Conservation (phyloP, 2,888 invertebrate species). For the Tachystola acroxantha region DNA sequence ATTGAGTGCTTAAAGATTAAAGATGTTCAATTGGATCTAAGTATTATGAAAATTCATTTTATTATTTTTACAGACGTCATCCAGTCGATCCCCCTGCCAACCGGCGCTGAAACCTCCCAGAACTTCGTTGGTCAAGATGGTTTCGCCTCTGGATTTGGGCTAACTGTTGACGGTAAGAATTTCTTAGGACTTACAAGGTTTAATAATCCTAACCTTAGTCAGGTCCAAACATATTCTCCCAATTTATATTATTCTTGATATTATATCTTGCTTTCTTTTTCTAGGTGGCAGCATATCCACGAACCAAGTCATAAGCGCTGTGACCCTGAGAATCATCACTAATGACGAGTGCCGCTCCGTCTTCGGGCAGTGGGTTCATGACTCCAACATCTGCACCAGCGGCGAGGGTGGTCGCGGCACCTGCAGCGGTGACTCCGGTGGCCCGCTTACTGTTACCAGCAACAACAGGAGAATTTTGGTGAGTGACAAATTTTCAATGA, state of each 20-base stretch:
- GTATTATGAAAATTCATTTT: too few relatives aligned
- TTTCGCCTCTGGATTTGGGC: conserved; percentile 47
- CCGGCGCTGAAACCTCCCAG: conserved; percentile 26
- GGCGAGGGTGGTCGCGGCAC: conserved; percentile 36
- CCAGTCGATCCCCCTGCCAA: conserved; percentile 26
- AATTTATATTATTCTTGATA: too few relatives aligned
- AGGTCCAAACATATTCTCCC: too few relatives aligned
- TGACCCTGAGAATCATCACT: conserved; percentile 34
- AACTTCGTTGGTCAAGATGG: conserved; percentile 29
- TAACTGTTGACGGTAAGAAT: conserved; percentile 11
- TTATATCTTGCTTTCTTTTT: too few relatives aligned
- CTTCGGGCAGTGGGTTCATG: conserved; percentile 27
- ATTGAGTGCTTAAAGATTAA: too few relatives aligned
- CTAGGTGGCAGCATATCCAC: conserved; percentile 29
- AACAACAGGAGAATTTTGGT: conserved; percentile 30
- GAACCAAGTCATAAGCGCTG: conserved; percentile 36
- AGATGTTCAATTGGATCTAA: too few relatives aligned
- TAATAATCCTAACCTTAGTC: too few relatives aligned
- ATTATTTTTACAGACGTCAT: conserved; percentile 25
- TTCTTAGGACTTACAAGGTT: too few relatives aligned
- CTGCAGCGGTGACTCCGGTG: conserved; percentile 43
- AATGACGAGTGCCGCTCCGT: conserved; percentile 29
- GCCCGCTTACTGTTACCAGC: conserved; percentile 30
- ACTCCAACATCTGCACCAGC: conserved; percentile 43
- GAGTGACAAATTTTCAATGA: too few relatives aligned